Evolutionary conservation across 2,797 vertebrate genomes (phyloP).

Genomic region (Chaetodon trifasciatus): DNA sequence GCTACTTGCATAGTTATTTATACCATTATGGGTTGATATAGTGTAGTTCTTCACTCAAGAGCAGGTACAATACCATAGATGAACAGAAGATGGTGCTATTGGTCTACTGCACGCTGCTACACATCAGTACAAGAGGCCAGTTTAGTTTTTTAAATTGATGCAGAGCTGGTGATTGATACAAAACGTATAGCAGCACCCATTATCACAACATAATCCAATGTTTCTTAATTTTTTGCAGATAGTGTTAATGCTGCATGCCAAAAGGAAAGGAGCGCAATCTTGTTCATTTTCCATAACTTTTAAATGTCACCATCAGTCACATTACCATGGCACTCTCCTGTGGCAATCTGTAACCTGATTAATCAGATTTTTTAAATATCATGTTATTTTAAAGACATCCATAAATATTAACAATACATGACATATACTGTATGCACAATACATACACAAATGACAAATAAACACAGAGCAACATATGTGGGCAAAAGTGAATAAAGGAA

Average conservation of each 20-base stretch:
- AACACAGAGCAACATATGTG: too few relatives aligned
- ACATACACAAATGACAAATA: too few relatives aligned
- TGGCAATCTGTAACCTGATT: too few relatives aligned
- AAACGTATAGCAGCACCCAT: background rate
- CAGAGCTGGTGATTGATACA: background rate
- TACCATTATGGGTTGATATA: background rate
- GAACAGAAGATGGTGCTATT: constrained; percentile 53
- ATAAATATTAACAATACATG: too few relatives aligned
- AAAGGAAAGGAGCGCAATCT: background rate
- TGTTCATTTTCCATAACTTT: background rate
- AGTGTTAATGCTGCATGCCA: background rate
- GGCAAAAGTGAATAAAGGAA: too few relatives aligned
- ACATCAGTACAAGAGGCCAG: background rate
- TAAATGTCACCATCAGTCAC: too few relatives aligned
- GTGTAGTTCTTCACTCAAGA: background rate
- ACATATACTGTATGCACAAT: too few relatives aligned
- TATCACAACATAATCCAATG: background rate
- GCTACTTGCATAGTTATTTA: background rate
- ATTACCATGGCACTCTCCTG: too few relatives aligned
- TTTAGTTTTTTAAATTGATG: background rate
- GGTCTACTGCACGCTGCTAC: too few relatives aligned
- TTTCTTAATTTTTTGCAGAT: background rate
- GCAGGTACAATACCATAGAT: background rate
- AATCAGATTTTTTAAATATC: too few relatives aligned
- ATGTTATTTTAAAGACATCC: too few relatives aligned